phyloP scores from a whole-genome alignment of 1,140 invertebrate species.

The Neotoxoptera formosana region DNA sequence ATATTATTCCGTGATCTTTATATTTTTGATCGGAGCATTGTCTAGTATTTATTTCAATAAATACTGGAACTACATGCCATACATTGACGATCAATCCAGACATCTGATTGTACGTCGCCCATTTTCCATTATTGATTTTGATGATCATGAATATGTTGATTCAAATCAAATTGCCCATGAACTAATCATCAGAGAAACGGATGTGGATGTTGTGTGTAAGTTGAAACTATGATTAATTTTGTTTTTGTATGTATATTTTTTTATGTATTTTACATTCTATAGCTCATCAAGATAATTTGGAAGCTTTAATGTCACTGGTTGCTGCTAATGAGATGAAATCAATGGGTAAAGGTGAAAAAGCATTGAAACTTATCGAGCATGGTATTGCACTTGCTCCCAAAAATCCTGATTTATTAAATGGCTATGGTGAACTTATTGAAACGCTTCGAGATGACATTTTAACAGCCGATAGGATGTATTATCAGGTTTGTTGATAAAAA shows the following conservation, averaged over 20 bases:
- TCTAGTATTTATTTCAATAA: not conserved
- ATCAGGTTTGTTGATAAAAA: constrained; percentile 61
- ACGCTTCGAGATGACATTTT: constrained; percentile 85
- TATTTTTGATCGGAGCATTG: constrained; percentile 29
- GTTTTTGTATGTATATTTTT: not conserved
- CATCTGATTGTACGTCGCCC: constrained; percentile 24
- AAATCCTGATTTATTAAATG: constrained; percentile 90
- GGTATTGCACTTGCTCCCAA: constrained; percentile 88
- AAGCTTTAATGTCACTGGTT: constrained; percentile 83
- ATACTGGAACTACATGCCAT: not conserved
- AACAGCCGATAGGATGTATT: constrained; percentile 88
- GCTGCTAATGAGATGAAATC: constrained; percentile 85
- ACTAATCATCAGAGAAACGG: constrained; percentile 53
- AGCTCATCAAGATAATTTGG: constrained; percentile 64
- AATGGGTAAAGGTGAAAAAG: constrained; percentile 84
- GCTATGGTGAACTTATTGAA: constrained; percentile 94
- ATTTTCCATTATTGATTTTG: constrained; percentile 45
- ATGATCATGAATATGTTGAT: not conserved
- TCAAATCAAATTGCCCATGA: constrained; percentile 1
- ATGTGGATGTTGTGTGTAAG: constrained; percentile 49
- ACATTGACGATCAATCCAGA: not conserved
- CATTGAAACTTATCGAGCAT: constrained; percentile 87
- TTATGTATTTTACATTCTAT: not conserved
- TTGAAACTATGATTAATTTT: not conserved
- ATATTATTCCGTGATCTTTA: not conserved